Evolutionary conservation across 2,113 vertebrate genomes (phyloP).

Genomic region (Panthera tigris): DNA sequence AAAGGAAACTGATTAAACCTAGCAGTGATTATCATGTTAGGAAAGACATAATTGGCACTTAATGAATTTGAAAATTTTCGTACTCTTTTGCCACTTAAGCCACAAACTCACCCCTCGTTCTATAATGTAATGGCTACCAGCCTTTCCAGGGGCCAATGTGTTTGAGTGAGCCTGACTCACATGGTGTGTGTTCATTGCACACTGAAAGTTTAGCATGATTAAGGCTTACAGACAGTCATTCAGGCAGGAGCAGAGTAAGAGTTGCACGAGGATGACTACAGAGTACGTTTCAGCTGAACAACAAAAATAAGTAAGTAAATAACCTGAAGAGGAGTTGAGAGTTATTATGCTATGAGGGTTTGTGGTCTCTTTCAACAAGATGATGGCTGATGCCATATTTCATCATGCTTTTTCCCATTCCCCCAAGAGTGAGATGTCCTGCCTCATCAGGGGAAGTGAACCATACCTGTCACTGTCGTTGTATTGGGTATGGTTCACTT

Average conservation of each 20-base stretch:
- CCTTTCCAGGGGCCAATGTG: background rate
- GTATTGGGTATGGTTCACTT: background rate
- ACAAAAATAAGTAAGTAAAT: background rate
- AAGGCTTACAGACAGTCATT: background rate
- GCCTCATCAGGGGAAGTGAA: background rate
- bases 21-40: background rate
- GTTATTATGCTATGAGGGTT: background rate
- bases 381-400: background rate
- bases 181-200: background rate
- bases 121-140: background rate
- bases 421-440: background rate
- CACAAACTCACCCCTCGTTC: background rate
- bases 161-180: background rate
- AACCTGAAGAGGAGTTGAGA: background rate
- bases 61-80: constrained; percentile 23
- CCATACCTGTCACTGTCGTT: background rate
- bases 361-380: background rate
- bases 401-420: background rate
- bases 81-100: background rate
- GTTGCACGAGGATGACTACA: background rate
- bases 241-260: background rate
- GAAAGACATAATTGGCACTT: background rate
- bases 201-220: too few relatives aligned
- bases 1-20: background rate
- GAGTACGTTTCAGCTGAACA: background rate